A percentile compares a stretch with the other conserved stretches of the same genome.
phyloP scores from a whole-genome alignment of 2,797 vertebrate species.

The Labeo calbasu region DNA sequence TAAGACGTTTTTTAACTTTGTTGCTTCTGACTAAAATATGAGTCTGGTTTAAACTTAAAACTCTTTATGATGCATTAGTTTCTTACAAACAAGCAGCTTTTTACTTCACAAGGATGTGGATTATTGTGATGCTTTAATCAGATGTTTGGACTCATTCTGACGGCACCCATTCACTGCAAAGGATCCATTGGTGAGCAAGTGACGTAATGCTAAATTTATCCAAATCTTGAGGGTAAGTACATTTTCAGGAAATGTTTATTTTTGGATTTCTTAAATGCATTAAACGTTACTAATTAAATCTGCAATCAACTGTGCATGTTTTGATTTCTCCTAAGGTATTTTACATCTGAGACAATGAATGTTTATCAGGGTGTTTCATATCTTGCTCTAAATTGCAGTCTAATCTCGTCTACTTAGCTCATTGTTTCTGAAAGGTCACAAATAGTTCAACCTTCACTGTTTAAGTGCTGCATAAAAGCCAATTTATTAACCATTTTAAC shows the following conservation, averaged over 20 bases:
- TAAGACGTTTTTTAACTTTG: too few species aligned
- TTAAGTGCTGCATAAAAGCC: not conserved
- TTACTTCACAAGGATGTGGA: too few species aligned
- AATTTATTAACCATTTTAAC: not conserved
- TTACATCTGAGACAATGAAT: not conserved
- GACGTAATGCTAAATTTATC: too few species aligned
- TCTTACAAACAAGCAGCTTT: too few species aligned
- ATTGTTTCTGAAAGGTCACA: constrained; percentile 30
- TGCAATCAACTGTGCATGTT: not conserved
- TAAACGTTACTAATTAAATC: not conserved
- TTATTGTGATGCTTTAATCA: too few species aligned
- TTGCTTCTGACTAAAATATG: too few species aligned
- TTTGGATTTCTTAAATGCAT: not conserved
- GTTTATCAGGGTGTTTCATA: constrained; percentile 12
- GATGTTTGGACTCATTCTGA: too few species aligned
- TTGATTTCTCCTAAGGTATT: not conserved
- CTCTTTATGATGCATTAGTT: too few species aligned
- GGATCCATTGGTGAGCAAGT: too few species aligned
- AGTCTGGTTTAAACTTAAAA: too few species aligned
- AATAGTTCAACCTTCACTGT: not conserved
- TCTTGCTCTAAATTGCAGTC: not conserved
- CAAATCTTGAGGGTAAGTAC: not conserved
- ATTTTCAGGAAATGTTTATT: not conserved
- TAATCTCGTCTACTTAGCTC: constrained; percentile 21
- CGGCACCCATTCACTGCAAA: too few species aligned